Base-by-base conservation (phyloP, 2,113 vertebrate genomes). In the Pipa parva region DNA sequence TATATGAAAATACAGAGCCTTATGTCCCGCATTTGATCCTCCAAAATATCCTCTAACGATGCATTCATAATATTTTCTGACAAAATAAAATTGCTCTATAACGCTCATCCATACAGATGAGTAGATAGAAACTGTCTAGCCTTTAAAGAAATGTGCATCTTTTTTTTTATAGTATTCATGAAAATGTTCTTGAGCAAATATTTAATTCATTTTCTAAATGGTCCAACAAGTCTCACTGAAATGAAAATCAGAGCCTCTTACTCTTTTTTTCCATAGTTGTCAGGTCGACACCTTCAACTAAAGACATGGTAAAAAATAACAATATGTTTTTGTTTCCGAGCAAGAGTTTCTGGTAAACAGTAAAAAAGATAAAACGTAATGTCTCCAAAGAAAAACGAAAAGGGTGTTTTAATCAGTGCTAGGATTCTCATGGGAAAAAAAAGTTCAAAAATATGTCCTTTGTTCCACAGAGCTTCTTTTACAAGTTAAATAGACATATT, bases 41-140 rank as follows among this genome's bases (percentile, higher is more conserved):
- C 28, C 58, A 49, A 59, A 68, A 59, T 68, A 67, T 49, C 54
- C 31, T 67, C 7, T 21, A 59, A 21, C n/a, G 28, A 54, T 28
- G 31, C 42, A 59, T 67, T 67, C 59, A 67, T 58, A 51, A 59
- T 22, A 59, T 42, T 22, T 25, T n/a, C 65, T 68, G 55, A 68
- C 65, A 68, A 67, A 67, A 67, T 39, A 37, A 59, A 68, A 68
- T 68, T 51, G 56, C 29, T 67, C 65, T 21, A 51, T 59, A 59
- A 51, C 51, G 42, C 65, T 68, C 59, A 68, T 31, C 37, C 56
- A 59, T 57, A 59, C 24, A 39, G 27, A n/a, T 31, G 29, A 10
- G 5, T 46, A 37, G 46, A 68, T 28, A 51, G 39, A n/a, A 51
- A 31, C 46, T 31, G 7, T 42, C 39, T n/a, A 42, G n/a, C n/a